phyloP scores from a whole-genome alignment of 2,113 vertebrate genomes.

The Siniperca chuatsi region DNA sequence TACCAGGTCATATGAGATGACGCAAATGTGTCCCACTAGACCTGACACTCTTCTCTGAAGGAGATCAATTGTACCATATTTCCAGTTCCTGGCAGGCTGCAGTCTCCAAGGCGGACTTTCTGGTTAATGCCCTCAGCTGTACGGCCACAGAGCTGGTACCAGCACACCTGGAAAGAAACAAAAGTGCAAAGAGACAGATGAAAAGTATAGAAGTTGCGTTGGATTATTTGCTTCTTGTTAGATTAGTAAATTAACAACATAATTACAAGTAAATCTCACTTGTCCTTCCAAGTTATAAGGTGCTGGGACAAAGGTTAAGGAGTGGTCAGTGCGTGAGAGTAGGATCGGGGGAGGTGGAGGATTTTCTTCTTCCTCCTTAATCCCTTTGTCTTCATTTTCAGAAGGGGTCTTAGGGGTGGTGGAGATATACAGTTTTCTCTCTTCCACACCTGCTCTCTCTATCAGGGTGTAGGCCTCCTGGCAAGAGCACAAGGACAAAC shows the following conservation, averaged over 20 bases:
- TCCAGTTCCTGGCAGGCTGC: conserved; percentile 89
- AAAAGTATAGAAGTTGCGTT: background rate
- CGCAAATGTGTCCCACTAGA: background rate
- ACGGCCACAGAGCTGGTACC: conserved; percentile 91
- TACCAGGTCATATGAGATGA: background rate
- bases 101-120: conserved; percentile 91
- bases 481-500: conserved; percentile 39
- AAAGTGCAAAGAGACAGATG: background rate
- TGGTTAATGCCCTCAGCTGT: conserved; percentile 83
- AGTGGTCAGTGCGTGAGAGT: conserved; percentile 85
- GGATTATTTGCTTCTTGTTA: background rate
- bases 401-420: conserved; percentile 43
- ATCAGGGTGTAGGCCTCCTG: conserved; percentile 89
- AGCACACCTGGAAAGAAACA: conserved; percentile 85
- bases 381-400: conserved; percentile 65
- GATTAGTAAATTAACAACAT: background rate
- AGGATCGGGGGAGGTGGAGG: conserved; percentile 90
- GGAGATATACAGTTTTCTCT: conserved; percentile 82
- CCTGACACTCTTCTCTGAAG: background rate
- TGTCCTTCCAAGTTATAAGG: conserved; percentile 86
- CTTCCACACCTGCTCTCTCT: conserved; percentile 89
- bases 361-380: conserved; percentile 65
- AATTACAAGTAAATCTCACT: conserved; percentile 77
- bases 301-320: conserved; percentile 90
- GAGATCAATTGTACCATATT: conserved; percentile 84